Conservation (phyloP, 2,888 invertebrate genomes). For the Amblyjoppa proteus region DNA sequence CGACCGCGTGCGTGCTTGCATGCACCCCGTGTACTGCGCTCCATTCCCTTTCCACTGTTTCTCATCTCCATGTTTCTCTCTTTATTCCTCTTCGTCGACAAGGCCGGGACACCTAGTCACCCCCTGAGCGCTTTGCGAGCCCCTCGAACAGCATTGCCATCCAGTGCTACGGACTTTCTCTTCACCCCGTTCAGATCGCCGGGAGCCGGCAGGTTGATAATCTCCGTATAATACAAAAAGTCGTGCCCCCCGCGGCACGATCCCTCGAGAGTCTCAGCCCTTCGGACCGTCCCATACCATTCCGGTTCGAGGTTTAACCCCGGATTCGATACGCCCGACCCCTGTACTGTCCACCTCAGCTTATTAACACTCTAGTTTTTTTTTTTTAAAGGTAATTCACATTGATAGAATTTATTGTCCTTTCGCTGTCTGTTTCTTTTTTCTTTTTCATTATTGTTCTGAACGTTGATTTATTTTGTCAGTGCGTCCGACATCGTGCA, state of each 20-base stretch:
- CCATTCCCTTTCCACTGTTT: slow-evolving; percentile 68
- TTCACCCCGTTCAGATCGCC: slow-evolving; percentile 62
- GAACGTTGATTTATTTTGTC: too few relatives aligned
- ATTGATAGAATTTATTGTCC: slow-evolving; percentile 15
- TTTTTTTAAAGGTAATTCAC: not conserved
- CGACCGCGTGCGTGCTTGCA: slow-evolving; percentile 80
- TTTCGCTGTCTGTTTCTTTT: slow-evolving; percentile 1
- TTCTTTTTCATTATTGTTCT: not conserved
- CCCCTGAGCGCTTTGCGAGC: slow-evolving; percentile 33
- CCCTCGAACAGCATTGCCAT: slow-evolving; percentile 28
- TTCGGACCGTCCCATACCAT: slow-evolving; percentile 33
- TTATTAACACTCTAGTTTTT: slow-evolving; percentile 50
- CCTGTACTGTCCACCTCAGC: slow-evolving; percentile 31
- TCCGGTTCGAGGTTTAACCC: slow-evolving; percentile 45
- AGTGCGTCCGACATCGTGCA: too few relatives aligned
- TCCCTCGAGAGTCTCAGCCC: slow-evolving; percentile 52
- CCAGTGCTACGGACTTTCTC: slow-evolving; percentile 16
- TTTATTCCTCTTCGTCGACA: slow-evolving; percentile 37
- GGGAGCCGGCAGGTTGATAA: slow-evolving; percentile 83
- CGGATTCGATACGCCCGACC: slow-evolving; percentile 12
- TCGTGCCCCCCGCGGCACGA: slow-evolving; percentile 24
- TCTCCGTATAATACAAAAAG: slow-evolving; percentile 83
- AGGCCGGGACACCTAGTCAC: slow-evolving; percentile 51
- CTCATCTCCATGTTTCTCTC: slow-evolving; percentile 55
- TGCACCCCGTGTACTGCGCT: slow-evolving; percentile 72